A percentile compares a stretch with the other conserved stretches of the same genome.
Conservation (phyloP, 1,140 invertebrate species). For the Drosophila bipectinata region DNA sequence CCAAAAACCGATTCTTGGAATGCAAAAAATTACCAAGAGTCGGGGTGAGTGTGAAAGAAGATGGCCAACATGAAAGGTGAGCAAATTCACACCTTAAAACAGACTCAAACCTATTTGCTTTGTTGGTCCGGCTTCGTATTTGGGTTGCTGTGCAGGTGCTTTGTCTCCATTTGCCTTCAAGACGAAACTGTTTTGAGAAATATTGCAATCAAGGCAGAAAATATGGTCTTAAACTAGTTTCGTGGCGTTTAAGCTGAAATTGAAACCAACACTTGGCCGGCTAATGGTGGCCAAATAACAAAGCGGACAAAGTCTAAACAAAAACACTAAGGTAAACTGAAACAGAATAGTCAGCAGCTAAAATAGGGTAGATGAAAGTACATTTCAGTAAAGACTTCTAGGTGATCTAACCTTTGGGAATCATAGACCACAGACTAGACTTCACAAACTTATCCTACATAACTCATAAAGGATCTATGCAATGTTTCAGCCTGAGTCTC, state of each 20-base stretch:
- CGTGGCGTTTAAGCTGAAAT: conserved; percentile 54
- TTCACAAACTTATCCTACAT: no score
- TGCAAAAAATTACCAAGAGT: conserved; percentile 61
- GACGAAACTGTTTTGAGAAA: conserved; percentile 71
- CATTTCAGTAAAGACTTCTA: no score
- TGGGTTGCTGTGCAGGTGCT: conserved; percentile 35
- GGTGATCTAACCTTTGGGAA: no score
- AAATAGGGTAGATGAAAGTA: background rate
- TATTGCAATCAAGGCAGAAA: conserved; percentile 78
- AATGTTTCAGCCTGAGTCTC: no score
- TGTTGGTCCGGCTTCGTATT: conserved; percentile 3
- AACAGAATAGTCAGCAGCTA: background rate
- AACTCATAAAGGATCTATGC: no score
- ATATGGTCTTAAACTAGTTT: conserved; percentile 83
- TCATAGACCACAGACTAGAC: no score
- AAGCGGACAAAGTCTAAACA: conserved; percentile 24
- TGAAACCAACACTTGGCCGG: conserved; percentile 22
- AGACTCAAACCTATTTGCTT: conserved; percentile 5
- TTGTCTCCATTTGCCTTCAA: conserved; percentile 27
- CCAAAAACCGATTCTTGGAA: conserved; percentile 67
- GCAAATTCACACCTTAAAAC: conserved; percentile 73
- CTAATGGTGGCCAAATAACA: conserved; percentile 29
- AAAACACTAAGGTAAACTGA: conserved; percentile 5
- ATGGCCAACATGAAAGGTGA: conserved; percentile 59
- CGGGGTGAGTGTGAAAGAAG: conserved; percentile 13